Base-by-base conservation (phyloP, 2,888 invertebrate genomes). In the Sicus ferrugineus region DNA sequence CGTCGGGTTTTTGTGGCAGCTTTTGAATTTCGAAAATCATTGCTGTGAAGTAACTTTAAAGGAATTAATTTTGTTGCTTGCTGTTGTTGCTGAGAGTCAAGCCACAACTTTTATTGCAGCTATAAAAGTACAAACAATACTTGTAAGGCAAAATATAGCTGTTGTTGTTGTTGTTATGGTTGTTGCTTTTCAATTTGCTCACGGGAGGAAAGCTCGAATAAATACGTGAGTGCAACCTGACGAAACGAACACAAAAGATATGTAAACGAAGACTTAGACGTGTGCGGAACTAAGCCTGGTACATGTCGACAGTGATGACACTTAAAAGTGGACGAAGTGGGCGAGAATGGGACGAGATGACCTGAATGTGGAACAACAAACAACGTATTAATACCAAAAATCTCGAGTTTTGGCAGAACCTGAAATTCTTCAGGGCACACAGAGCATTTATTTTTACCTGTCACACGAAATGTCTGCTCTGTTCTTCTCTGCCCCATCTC, bases 41-140 rank as follows among this genome's bases (percentile, higher is more conserved):
- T 38, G 38, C 16, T n/a, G 16, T 21, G 38, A 34, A 0, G 34
- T 31, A 61, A 61, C 23, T 61, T 61, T 46, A 56, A 23, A 38
- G 16, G 42, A 46, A 61, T 61, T 61, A 42, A 61, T 61, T 61
- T 61, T 61, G 61, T 46, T 61, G 14, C 26, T 16, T 61, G 38
- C 42, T 61, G 61, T 61, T 23, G 23, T 2, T 52, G 56, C 26
- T 61, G 61, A 61, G 21, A 11, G 26, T 9, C 42, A 26, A 42
- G 38, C 28, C 7, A n/a, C 46, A n/a, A 61, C 38, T 23, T 26
- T n/a, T 26, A 11, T 6, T n/a, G 1, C 26, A 23, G n/a, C 30
- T 16, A 3, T 30, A 56, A 2, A 30, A 28, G 26, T n/a, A 42
- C 42, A 38, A 11, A 42, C 42, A 42, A 42, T 42, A 1, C 42